Evolutionary conservation across 2,797 vertebrate species (phyloP).

Genomic region (Alectoris magna): DNA sequence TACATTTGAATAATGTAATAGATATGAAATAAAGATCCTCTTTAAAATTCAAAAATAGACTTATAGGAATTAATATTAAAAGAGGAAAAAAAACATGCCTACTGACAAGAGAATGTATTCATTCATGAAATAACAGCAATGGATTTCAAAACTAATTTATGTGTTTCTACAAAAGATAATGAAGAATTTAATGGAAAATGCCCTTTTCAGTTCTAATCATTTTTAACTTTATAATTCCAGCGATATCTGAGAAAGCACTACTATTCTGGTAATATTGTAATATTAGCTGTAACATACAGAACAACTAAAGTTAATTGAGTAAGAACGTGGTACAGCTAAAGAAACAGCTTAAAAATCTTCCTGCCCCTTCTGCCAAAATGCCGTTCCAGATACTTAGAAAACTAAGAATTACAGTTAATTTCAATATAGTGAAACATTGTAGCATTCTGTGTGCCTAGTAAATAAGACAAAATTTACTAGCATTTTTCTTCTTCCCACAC

Average conservation of each 20-base stretch:
- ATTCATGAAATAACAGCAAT: slow-evolving; percentile 32
- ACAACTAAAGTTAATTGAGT: slow-evolving; percentile 49
- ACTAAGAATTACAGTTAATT: slow-evolving; percentile 43
- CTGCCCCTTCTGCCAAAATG: slow-evolving; percentile 11
- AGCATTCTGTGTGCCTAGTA: rapidly evolving
- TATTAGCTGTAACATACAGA: slow-evolving; percentile 17
- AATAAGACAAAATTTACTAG: not conserved
- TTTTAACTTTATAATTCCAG: slow-evolving; percentile 49
- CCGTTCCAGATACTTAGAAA: not conserved
- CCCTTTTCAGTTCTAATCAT: slow-evolving; percentile 41
- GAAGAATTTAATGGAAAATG: slow-evolving; percentile 46
- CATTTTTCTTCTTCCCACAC: not conserved
- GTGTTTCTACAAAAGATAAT: slow-evolving; percentile 56
- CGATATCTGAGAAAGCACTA: slow-evolving; percentile 8
- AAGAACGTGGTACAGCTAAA: slow-evolving; percentile 14
- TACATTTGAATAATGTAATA: not conserved
- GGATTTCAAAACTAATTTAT: slow-evolving; percentile 51
- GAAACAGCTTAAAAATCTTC: slow-evolving; percentile 48
- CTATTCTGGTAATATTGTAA: slow-evolving; percentile 16
- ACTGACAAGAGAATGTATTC: not conserved
- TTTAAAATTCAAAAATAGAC: not conserved
- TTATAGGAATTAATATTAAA: not conserved
- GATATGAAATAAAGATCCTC: not conserved
- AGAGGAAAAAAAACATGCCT: not conserved
- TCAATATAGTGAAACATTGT: not conserved